Evolutionary conservation across 2,797 vertebrate genomes (phyloP).

Genomic region (Sylvia borin): DNA sequence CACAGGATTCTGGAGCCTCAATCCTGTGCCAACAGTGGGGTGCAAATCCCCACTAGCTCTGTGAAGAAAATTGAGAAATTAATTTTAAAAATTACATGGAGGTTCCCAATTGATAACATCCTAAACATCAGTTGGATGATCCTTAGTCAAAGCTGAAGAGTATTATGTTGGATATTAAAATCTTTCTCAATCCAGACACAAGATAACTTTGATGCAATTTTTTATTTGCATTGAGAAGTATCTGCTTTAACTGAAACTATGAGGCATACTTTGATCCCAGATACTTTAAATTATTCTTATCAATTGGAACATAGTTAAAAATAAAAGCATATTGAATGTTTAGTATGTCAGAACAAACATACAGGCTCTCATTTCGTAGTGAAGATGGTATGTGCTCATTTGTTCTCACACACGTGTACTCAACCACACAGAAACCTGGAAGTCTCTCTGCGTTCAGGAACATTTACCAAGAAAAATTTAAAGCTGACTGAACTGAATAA

Average conservation of each 20-base stretch:
- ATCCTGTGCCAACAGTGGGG: not conserved
- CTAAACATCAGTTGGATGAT: not conserved
- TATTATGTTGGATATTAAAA: not conserved
- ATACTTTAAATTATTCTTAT: not conserved
- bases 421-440: conserved; percentile 1
- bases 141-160: not conserved
- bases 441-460: conserved; percentile 33
- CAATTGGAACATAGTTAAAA: not conserved
- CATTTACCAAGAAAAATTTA: conserved; percentile 63
- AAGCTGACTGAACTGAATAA: conserved; percentile 56
- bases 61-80: not conserved
- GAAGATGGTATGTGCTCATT: not conserved
- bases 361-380: not conserved
- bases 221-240: not conserved
- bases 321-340: not conserved
- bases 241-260: not conserved
- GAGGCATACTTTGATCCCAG: not conserved
- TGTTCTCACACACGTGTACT: not conserved
- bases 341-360: not conserved
- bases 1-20: not conserved
- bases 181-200: not conserved
- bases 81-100: accelerated
- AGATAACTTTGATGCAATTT: not conserved
- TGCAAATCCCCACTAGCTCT: not conserved
- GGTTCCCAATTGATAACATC: not conserved